Conservation (phyloP, 37 sponge, comb jelly and placozoan species). For the Eunapius fragilis region DNA sequence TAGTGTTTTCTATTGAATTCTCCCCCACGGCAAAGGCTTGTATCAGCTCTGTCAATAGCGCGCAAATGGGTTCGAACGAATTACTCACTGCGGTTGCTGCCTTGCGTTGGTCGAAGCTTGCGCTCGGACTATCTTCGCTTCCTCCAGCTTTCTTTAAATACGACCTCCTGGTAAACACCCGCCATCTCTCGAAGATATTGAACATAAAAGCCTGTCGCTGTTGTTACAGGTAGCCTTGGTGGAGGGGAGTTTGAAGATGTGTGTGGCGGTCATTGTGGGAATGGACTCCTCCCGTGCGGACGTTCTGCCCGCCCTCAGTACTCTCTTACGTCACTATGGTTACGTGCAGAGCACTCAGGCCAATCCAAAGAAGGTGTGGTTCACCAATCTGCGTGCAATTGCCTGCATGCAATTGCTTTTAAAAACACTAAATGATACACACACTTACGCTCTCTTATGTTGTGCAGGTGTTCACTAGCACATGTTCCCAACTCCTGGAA, state of each 20-base stretch:
- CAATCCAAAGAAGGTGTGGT: constrained; percentile 53
- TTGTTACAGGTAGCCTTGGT: constrained; percentile 15
- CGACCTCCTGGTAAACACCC: constrained; percentile 43
- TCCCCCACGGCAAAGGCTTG: neutral
- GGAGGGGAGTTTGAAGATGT: neutral
- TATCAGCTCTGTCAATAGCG: neutral
- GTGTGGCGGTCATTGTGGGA: neutral
- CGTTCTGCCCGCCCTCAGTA: neutral
- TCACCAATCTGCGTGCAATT: too few species aligned
- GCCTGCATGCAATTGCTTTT: too few species aligned
- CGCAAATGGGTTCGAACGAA: neutral
- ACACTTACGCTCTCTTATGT: too few species aligned
- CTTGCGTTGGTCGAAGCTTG: constrained; percentile 11
- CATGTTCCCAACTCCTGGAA: constrained; percentile 36
- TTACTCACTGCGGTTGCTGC: neutral
- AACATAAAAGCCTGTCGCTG: too few species aligned
- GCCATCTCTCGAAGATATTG: neutral
- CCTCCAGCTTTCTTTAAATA: constrained; percentile 27
- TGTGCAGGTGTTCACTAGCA: constrained; percentile 15
- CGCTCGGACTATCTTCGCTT: neutral
- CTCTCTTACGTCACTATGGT: constrained; percentile 7
- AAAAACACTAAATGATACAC: too few species aligned
- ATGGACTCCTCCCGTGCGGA: neutral
- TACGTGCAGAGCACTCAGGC: constrained; percentile 50
- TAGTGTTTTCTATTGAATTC: too few species aligned